Conservation (phyloP, 2,888 invertebrate genomes). For the Pyrrhia umbra region DNA sequence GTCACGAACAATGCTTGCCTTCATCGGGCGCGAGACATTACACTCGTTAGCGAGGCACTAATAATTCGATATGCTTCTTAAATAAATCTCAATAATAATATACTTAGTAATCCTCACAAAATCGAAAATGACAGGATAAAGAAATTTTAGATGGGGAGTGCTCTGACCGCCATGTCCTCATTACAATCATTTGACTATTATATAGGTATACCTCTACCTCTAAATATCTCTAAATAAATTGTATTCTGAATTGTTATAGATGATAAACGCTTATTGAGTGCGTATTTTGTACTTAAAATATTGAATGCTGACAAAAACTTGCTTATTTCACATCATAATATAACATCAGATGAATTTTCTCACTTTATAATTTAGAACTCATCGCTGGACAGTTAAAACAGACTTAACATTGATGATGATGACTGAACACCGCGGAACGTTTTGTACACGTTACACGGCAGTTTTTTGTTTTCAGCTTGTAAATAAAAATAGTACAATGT, state of each 20-base stretch:
- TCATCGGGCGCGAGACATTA: slow-evolving; percentile 68
- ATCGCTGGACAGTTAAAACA: slow-evolving; percentile 31
- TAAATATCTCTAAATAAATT: not conserved
- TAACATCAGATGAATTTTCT: slow-evolving; percentile 13
- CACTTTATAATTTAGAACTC: slow-evolving; percentile 34
- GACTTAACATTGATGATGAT: slow-evolving; percentile 26
- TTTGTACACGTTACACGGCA: slow-evolving; percentile 18
- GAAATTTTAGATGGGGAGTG: not conserved
- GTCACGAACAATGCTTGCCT: slow-evolving; percentile 78
- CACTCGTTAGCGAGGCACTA: slow-evolving; percentile 61
- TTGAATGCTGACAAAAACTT: not conserved
- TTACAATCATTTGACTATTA: not conserved
- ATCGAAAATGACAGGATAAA: not conserved
- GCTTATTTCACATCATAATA: not conserved
- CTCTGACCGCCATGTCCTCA: not conserved
- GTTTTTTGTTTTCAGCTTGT: slow-evolving; percentile 30
- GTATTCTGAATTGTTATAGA: not conserved
- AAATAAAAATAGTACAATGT: slow-evolving; percentile 52
- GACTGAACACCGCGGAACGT: slow-evolving; percentile 17
- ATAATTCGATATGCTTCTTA: slow-evolving; percentile 58
- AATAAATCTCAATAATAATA: slow-evolving; percentile 32
- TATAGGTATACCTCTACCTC: not conserved
- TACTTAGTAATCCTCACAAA: not conserved
- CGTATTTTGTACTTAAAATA: not conserved
- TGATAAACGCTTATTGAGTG: not conserved